Conservation (phyloP, 2,113 vertebrate species). For the Deroptyus accipitrinus region DNA sequence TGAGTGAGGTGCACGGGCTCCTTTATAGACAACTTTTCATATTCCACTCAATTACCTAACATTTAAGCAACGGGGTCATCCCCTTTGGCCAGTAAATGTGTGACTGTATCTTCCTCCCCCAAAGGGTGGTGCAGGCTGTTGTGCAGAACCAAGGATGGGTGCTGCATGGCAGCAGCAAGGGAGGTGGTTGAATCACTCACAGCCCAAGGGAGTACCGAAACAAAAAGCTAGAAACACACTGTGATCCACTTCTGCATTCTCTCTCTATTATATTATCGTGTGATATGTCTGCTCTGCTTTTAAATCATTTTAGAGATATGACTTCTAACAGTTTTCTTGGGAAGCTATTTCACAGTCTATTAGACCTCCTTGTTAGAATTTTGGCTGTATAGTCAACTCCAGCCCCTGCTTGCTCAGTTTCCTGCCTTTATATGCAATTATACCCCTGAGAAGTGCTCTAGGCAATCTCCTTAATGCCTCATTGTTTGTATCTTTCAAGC, state of each 20-base stretch:
- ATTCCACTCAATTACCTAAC: neutral
- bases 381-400: slow-evolving; percentile 32
- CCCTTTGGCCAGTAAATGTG: neutral
- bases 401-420: slow-evolving; percentile 7
- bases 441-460: neutral
- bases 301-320: slow-evolving; percentile 43
- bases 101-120: neutral
- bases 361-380: slow-evolving; percentile 51
- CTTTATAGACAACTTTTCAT: neutral
- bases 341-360: slow-evolving; percentile 64
- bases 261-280: neutral
- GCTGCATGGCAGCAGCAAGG: neutral
- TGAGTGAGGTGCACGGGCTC: neutral
- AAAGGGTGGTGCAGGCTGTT: rapidly evolving
- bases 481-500: slow-evolving; percentile 4
- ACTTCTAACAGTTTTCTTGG: slow-evolving; percentile 18
- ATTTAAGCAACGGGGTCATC: neutral
- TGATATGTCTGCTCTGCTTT: neutral
- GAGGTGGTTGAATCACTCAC: rapidly evolving
- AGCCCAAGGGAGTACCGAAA: neutral
- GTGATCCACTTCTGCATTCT: neutral
- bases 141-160: rapidly evolving
- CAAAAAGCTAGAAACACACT: neutral
- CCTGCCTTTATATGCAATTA: slow-evolving; percentile 43
- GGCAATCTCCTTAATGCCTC: neutral